Percentiles rank a stretch among this genome's conserved stretches.
phyloP scores from a whole-genome alignment of 2,113 vertebrate species.

The Saccopteryx leptura region DNA sequence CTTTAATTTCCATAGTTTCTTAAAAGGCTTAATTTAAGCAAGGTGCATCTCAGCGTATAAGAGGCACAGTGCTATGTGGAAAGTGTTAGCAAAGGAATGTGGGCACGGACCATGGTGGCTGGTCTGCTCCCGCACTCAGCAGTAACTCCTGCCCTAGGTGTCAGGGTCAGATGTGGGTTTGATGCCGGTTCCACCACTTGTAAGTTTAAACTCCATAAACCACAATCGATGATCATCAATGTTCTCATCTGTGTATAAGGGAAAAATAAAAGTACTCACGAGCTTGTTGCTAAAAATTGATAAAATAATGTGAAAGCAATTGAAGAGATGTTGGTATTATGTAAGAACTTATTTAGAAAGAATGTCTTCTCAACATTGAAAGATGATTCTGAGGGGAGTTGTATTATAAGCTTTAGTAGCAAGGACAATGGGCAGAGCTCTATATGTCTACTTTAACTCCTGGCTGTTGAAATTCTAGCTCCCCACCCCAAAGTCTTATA shows the following conservation, averaged over 20 bases:
- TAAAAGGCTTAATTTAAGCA: not conserved
- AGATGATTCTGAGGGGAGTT: not conserved
- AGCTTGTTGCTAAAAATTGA: not conserved
- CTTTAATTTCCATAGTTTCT: constrained; percentile 32
- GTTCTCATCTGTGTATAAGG: not conserved
- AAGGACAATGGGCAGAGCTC: not conserved
- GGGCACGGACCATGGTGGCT: no score
- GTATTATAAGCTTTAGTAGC: not conserved
- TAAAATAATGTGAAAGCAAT: not conserved
- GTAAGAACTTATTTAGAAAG: not conserved
- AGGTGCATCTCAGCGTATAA: not conserved
- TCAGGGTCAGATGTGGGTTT: not conserved
- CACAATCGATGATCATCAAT: rapidly evolving
- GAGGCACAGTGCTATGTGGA: not conserved
- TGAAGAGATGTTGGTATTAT: not conserved
- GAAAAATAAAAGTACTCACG: not conserved
- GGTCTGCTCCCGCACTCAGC: not conserved
- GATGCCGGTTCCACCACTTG: not conserved
- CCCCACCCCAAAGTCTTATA: not conserved
- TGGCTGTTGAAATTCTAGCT: not conserved
- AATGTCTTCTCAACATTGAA: not conserved
- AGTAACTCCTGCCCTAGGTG: not conserved
- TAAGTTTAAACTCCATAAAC: not conserved
- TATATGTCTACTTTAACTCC: not conserved
- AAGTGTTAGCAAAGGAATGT: not conserved